Evolutionary conservation across 1,140 invertebrate species (phyloP).

Genomic region (Pollicipes pollicipes): DNA sequence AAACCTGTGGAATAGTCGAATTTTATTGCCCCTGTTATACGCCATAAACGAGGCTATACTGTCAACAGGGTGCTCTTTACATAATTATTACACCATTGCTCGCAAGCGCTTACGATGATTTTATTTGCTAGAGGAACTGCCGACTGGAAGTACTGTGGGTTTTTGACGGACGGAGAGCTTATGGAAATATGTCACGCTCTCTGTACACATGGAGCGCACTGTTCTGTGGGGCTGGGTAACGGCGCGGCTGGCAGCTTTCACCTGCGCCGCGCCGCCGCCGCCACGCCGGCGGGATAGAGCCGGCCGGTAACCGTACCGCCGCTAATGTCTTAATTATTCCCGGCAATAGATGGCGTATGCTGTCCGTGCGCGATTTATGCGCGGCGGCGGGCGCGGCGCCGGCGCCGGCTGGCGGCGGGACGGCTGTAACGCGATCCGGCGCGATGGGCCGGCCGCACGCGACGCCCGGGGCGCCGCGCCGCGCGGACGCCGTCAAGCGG

Average conservation of each 20-base stretch:
- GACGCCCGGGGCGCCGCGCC: background rate
- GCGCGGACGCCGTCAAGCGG: background rate
- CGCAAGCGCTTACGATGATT: background rate
- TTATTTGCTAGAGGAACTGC: background rate
- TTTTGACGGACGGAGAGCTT: constrained; percentile 15
- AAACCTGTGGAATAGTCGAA: background rate
- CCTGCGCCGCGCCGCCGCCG: too few relatives aligned
- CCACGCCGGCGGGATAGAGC: constrained; percentile 22
- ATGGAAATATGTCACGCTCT: background rate
- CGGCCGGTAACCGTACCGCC: constrained; percentile 32
- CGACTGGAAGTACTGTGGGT: constrained; percentile 4
- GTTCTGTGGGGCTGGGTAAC: too few relatives aligned
- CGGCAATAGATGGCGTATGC: constrained; percentile 18
- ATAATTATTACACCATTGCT: constrained; percentile 1
- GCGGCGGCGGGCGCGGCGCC: constrained; percentile 12
- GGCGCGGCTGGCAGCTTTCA: background rate
- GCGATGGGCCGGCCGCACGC: background rate
- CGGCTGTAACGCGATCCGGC: constrained; percentile 5
- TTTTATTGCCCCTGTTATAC: constrained; percentile 2
- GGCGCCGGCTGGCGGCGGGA: constrained; percentile 2
- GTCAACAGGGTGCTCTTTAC: constrained; percentile 1
- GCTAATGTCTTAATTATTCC: constrained; percentile 21
- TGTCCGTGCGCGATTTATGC: constrained; percentile 14
- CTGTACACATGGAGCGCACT: background rate
- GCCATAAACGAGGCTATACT: background rate